Base-by-base conservation (phyloP, 2,888 invertebrate species). In the Helobdella robusta region DNA sequence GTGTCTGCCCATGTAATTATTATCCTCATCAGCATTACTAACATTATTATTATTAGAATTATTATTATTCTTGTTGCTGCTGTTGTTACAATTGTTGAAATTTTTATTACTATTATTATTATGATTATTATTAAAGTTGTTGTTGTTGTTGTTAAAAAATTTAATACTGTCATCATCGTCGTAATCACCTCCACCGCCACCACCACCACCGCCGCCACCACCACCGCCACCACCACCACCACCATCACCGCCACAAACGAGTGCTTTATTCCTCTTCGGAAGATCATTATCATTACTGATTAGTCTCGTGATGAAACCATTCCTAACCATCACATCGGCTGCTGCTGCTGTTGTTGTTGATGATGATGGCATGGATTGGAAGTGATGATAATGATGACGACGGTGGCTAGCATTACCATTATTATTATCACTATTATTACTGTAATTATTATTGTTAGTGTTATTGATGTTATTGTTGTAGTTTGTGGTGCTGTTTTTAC, bases 381-480 rank as follows among this genome's bases (percentile, higher is more conserved):
- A 35, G 62, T 8, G 62, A 62, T 32, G 62, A 62, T 50, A 50
- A 50, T 44, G 62, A 62, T 28, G 60, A 60, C 28, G 11, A 40
- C n/a, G 11, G 15, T 40, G 11, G 15, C n/a, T 40, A 15, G 11
- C n/a, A 40, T 40, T 40, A 40, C 44, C n/a, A 40, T 40, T 40
- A 40, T 40, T 40, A 40, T 40, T 40, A 40, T 40, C n/a, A 15
- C 44, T 40, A 40, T 40, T 40, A 40, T 11, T 40, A 40, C n/a
- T 40, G 15, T 40, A 15, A 40, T 40, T 40, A 40, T 40, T 40
- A 40, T 40, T 40, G 44, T 40, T 40, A n/a, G 15, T 11, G 15
- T 40, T 40, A 15, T 40, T 40, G 15, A n/a, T 11, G 11, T 40
- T 11, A 15, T 40, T n/a, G 15, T 40, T 40, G 44, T 40, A n/a